Conservation (phyloP, 2,113 vertebrate genomes). For the Lota lota region DNA sequence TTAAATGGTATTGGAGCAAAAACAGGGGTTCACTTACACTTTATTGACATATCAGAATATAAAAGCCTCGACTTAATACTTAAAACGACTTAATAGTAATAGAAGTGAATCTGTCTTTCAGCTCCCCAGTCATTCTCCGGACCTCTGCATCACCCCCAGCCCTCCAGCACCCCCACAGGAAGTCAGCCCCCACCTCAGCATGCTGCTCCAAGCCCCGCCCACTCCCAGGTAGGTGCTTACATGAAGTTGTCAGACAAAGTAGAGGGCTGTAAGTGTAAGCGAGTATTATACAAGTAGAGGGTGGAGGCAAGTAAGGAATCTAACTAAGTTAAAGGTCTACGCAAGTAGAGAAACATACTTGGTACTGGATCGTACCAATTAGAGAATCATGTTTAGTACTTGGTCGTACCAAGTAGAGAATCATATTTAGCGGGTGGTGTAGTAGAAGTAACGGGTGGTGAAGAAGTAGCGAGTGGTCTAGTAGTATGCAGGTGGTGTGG, state of each 20-base stretch:
- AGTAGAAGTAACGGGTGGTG: no score
- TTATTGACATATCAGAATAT: background rate
- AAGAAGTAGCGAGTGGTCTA: no score
- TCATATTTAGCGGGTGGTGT: no score
- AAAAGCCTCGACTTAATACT: no score
- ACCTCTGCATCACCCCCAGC: constrained; percentile 81
- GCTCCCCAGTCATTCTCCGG: constrained; percentile 82
- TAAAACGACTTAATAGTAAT: background rate
- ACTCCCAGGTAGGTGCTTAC: constrained; percentile 30
- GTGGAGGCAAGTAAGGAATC: no score
- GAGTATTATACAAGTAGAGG: background rate
- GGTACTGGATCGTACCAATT: no score
- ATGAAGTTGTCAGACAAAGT: background rate
- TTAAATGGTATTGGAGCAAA: background rate
- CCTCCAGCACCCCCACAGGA: constrained; percentile 83
- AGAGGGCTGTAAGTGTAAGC: background rate
- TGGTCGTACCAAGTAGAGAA: no score
- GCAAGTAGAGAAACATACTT: no score
- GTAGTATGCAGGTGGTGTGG: no score
- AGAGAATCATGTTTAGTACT: no score
- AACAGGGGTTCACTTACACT: background rate
- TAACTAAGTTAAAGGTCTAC: no score
- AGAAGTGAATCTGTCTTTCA: constrained; percentile 12
- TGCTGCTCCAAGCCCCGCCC: constrained; percentile 80
- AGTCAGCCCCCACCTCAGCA: constrained; percentile 83